Evolutionary conservation across 2,888 invertebrate genomes (phyloP).

Genomic region (Noctua janthe): DNA sequence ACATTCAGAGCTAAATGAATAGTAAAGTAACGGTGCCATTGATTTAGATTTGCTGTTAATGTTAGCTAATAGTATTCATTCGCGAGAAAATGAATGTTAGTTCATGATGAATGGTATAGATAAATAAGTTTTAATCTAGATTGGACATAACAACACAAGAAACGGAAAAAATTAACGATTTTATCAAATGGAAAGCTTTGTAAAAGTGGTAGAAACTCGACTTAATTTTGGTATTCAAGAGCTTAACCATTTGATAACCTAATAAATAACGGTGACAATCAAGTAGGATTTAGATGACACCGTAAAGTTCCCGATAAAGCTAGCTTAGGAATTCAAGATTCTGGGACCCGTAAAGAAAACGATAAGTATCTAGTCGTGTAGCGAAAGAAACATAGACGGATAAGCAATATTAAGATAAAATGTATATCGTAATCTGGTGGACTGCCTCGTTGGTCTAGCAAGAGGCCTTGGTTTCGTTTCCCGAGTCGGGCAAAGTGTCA

Average conservation of each 20-base stretch:
- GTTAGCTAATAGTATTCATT: slow-evolving; percentile 13
- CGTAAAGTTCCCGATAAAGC: neutral
- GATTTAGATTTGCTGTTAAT: slow-evolving; percentile 43
- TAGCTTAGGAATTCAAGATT: neutral
- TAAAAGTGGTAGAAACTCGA: no score
- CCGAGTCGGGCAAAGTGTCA: no score
- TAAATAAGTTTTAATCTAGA: neutral
- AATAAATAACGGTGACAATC: neutral
- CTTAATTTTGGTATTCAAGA: neutral
- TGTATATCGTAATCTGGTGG: no score
- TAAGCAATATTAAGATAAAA: no score
- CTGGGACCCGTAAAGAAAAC: neutral
- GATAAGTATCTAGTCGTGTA: slow-evolving; percentile 7
- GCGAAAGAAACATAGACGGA: neutral
- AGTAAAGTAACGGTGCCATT: slow-evolving; percentile 26
- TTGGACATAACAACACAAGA: neutral
- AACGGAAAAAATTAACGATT: neutral
- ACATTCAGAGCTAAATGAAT: slow-evolving; percentile 17
- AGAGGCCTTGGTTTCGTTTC: no score
- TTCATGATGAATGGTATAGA: neutral
- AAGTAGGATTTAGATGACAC: no score
- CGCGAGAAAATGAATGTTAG: neutral
- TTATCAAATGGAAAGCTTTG: neutral
- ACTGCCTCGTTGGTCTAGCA: no score
- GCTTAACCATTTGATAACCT: neutral